phyloP scores from a whole-genome alignment of 2,113 vertebrate species.

The Probosciger aterrimus region DNA sequence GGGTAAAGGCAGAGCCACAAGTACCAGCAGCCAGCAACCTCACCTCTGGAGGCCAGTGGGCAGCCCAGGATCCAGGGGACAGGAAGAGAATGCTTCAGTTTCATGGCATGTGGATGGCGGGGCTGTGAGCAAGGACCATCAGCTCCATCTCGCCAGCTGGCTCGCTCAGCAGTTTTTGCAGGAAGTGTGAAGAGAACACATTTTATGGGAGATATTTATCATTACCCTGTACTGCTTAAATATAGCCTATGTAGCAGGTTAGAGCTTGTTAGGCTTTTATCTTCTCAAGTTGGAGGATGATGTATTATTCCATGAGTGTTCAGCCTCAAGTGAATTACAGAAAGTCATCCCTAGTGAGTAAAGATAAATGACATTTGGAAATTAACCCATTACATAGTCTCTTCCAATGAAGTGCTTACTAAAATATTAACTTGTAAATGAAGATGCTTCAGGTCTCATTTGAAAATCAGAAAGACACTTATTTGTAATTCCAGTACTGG shows the following conservation, averaged over 20 bases:
- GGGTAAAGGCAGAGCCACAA: background rate
- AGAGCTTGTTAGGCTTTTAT: constrained; percentile 68
- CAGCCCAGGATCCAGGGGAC: rapidly evolving
- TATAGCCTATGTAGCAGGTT: constrained; percentile 58
- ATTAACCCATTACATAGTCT: constrained; percentile 57
- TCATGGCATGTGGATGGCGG: background rate
- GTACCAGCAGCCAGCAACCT: rapidly evolving
- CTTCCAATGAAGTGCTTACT: constrained; percentile 33
- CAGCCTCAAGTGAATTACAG: constrained; percentile 56
- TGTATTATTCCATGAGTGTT: constrained; percentile 59
- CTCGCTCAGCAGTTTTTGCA: constrained; percentile 52
- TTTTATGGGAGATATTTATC: constrained; percentile 63
- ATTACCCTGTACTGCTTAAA: constrained; percentile 59
- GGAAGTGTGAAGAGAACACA: constrained; percentile 61
- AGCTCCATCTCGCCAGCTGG: constrained; percentile 48
- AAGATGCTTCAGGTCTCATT: constrained; percentile 29
- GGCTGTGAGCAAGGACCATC: background rate
- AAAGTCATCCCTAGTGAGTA: constrained; percentile 55
- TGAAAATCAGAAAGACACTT: constrained; percentile 41
- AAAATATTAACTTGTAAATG: constrained; percentile 52
- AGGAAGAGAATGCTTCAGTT: background rate
- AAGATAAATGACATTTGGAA: constrained; percentile 65
- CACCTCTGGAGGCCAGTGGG: background rate
- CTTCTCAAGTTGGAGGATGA: constrained; percentile 57
- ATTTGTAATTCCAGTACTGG: background rate